These are phyloP conservation scores for Tiaroga cobitis DNA, from an alignment of 2,797 vertebrate species.

Conservation along the genomic window DNA sequence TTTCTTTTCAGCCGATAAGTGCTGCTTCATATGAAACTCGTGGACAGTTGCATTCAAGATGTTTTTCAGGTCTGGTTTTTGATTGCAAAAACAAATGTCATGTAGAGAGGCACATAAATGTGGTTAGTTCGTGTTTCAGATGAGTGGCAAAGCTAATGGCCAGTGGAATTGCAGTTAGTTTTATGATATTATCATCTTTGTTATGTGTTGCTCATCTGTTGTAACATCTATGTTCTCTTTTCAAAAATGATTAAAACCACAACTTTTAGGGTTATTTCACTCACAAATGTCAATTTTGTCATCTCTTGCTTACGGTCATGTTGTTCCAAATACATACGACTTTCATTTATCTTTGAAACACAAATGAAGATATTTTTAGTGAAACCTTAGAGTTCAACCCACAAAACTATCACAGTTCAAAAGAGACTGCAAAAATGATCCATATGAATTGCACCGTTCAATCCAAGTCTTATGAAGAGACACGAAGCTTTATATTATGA, in stretches of 20 bases:
- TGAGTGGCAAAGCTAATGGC: not conserved
- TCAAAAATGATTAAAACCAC: not conserved
- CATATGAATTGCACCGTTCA: not conserved
- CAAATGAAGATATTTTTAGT: not conserved
- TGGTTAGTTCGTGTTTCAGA: not conserved
- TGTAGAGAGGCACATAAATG: conserved; percentile 5
- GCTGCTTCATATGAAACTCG: conserved; percentile 37
- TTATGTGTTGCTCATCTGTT: not conserved
- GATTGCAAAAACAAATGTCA: not conserved
- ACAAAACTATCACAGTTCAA: not conserved
- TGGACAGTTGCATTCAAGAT: not conserved
- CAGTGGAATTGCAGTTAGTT: not conserved
- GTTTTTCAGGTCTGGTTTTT: conserved; percentile 10
- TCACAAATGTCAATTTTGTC: not conserved
- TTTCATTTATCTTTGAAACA: not conserved
- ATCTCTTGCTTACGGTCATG: not conserved
- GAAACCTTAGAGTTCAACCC: not conserved
- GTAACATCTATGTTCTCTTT: not conserved
- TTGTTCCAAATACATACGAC: not conserved
- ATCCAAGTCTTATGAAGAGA: not conserved
- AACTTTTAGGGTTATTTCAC: not conserved
- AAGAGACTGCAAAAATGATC: not conserved
- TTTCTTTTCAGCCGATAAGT: conserved; percentile 8
- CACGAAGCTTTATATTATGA: not conserved
- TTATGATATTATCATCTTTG: not conserved